phyloP scores from a whole-genome alignment of 1,140 invertebrate genomes.

The Diabrotica undecimpunctata region DNA sequence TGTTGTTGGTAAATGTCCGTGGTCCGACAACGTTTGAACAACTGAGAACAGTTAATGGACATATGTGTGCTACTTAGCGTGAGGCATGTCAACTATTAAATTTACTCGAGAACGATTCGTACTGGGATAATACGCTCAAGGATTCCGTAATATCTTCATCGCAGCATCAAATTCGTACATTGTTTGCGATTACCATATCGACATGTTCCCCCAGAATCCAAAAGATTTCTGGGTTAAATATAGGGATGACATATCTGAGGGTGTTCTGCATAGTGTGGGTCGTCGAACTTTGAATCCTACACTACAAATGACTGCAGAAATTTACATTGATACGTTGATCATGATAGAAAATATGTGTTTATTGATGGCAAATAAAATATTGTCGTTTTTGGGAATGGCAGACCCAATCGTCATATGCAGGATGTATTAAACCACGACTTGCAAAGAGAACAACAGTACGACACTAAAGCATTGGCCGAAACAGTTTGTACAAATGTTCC shows the following conservation, averaged over 20 bases:
- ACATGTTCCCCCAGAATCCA: slow-evolving; percentile 26
- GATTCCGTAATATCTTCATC: slow-evolving; percentile 32
- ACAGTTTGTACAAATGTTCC: too few relatives aligned
- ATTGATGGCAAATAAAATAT: too few relatives aligned
- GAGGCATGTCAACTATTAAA: slow-evolving; percentile 24
- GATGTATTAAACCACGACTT: too few relatives aligned
- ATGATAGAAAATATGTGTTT: slow-evolving; percentile 36
- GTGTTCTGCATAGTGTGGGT: slow-evolving; percentile 32
- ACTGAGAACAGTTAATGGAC: too few relatives aligned
- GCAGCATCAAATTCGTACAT: slow-evolving; percentile 46
- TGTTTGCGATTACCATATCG: slow-evolving; percentile 44
- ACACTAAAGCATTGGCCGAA: too few relatives aligned
- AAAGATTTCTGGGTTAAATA: slow-evolving; percentile 38
- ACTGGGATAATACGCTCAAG: slow-evolving; percentile 38
- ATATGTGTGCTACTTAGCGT: too few relatives aligned
- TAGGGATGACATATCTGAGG: slow-evolving; percentile 44
- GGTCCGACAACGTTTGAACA: too few relatives aligned
- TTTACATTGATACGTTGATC: slow-evolving; percentile 42
- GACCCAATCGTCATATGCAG: too few relatives aligned
- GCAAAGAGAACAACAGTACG: too few relatives aligned
- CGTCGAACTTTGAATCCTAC: slow-evolving; percentile 31
- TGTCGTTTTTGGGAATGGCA: too few relatives aligned
- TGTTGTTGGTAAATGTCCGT: too few relatives aligned
- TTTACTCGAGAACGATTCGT: slow-evolving; percentile 44
- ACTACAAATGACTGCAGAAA: slow-evolving; percentile 16